A percentile compares a stretch with the other conserved stretches of the same genome.
These are phyloP conservation scores for Pseudolaguvia tuberculata DNA, from an alignment of 2,113 vertebrate genomes.

Conservation along the genomic window DNA sequence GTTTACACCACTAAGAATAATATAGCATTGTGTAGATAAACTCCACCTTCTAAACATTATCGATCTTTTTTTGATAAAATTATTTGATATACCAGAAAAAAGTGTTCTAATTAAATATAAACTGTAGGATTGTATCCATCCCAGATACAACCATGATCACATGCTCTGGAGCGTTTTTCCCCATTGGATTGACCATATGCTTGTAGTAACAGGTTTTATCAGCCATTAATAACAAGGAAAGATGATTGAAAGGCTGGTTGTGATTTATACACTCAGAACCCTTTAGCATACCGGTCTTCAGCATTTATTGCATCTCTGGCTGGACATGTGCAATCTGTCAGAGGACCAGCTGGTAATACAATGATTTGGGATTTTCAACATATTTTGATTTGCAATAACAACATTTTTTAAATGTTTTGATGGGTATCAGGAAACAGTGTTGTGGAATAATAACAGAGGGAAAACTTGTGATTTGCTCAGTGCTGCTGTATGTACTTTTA, in stretches of 20 bases:
- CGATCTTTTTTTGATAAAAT: too few species aligned
- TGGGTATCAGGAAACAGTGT: neutral
- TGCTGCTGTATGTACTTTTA: slow-evolving; percentile 2
- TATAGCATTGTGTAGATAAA: too few species aligned
- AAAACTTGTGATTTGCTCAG: neutral
- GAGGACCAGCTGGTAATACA: slow-evolving; percentile 6
- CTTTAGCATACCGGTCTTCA: neutral
- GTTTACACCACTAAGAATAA: too few species aligned
- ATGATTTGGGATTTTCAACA: slow-evolving; percentile 2
- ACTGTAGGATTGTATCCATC: neutral
- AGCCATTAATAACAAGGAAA: slow-evolving; percentile 19
- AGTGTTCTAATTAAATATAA: too few species aligned
- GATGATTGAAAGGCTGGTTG: neutral
- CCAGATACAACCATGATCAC: too few species aligned
- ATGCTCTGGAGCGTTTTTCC: neutral
- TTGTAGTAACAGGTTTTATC: slow-evolving; percentile 11
- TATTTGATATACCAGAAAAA: too few species aligned
- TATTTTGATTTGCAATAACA: neutral
- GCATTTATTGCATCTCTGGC: slow-evolving; percentile 11
- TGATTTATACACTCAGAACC: neutral
- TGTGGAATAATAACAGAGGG: neutral
- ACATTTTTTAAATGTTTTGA: neutral
- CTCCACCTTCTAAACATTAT: too few species aligned
- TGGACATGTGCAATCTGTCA: slow-evolving; percentile 22
- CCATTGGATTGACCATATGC: slow-evolving; percentile 31